Conservation (phyloP, 2,113 vertebrate species). For the Panurus biarmicus region DNA sequence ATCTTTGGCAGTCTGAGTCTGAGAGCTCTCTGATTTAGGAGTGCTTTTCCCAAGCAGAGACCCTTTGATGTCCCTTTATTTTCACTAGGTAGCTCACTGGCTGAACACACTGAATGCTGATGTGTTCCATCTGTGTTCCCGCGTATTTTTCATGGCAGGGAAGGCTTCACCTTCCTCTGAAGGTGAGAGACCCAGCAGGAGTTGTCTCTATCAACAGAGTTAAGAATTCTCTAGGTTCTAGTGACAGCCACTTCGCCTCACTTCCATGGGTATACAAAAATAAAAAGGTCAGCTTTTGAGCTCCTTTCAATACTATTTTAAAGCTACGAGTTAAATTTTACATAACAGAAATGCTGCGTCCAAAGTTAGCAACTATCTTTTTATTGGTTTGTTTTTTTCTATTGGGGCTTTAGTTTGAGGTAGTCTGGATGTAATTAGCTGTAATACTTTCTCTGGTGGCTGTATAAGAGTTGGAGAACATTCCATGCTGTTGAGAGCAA, state of each 20-base stretch:
- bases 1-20: not conserved
- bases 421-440: not conserved
- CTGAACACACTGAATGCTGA: rapidly evolving
- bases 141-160: not conserved
- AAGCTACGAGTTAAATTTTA: not conserved
- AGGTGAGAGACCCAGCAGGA: not conserved
- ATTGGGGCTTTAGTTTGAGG: not conserved
- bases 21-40: not conserved
- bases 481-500: not conserved
- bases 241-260: not conserved
- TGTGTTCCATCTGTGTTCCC: not conserved
- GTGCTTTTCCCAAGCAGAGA: not conserved
- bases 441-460: not conserved
- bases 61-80: not conserved
- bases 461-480: not conserved
- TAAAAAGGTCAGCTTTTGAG: not conserved
- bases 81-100: not conserved
- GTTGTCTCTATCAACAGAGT: not conserved
- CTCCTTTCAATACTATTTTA: not conserved
- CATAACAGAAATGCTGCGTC: not conserved
- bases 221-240: not conserved
- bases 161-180: not conserved
- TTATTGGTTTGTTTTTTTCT: rapidly evolving
- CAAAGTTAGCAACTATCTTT: not conserved
- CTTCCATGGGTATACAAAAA: not conserved